phyloP scores from a whole-genome alignment of 2,888 invertebrate species.

The Machimus rusticus region DNA sequence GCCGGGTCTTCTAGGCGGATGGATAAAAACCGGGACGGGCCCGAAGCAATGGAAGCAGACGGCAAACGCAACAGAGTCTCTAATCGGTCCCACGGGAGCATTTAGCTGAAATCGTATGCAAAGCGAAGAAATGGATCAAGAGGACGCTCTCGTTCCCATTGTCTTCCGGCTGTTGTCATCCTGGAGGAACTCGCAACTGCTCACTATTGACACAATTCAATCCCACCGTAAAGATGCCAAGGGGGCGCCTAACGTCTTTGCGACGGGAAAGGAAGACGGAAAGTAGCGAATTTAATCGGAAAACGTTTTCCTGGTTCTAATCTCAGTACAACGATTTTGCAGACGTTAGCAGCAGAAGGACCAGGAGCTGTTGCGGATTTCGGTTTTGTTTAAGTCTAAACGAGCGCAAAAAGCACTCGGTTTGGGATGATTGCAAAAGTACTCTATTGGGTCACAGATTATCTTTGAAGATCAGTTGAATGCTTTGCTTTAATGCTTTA shows the following conservation, averaged over 20 bases:
- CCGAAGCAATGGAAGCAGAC: neutral
- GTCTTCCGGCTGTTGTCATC: neutral
- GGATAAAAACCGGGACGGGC: neutral
- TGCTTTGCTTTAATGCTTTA: neutral
- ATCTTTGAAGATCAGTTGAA: neutral
- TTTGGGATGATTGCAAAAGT: neutral
- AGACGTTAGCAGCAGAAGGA: neutral
- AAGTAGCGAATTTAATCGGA: neutral
- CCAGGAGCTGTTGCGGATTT: neutral
- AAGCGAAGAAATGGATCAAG: neutral
- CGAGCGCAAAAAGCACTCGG: neutral
- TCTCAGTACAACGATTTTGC: neutral
- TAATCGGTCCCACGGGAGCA: neutral
- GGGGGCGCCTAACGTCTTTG: neutral
- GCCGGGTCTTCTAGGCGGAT: neutral
- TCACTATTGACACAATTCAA: neutral
- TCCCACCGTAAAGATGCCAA: neutral
- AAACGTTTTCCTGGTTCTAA: neutral
- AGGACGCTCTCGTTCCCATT: neutral
- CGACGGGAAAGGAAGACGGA: neutral
- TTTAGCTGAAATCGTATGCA: neutral
- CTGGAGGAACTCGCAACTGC: neutral
- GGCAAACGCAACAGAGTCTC: neutral
- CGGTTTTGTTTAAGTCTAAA: neutral
- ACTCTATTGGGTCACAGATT: neutral